phyloP scores from a whole-genome alignment of 2,113 vertebrate genomes.

The Empidonax alnorum region DNA sequence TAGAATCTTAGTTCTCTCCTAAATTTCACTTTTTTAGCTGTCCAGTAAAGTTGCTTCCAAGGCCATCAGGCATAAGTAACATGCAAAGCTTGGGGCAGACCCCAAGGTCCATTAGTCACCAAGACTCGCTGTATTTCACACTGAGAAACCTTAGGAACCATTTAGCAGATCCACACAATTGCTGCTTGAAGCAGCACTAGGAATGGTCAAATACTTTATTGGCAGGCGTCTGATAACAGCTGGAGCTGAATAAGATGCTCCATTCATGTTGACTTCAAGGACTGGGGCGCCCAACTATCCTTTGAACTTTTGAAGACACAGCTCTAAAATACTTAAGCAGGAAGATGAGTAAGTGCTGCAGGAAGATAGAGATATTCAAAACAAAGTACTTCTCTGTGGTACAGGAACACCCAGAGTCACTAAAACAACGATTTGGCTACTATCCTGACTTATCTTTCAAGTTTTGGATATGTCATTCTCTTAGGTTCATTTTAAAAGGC shows the following conservation, averaged over 20 bases:
- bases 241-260: conserved; percentile 9
- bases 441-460: conserved; percentile 9
- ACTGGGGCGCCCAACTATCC: not conserved
- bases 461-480: conserved; percentile 8
- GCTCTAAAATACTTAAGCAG: not conserved
- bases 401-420: conserved; percentile 34
- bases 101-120: not conserved
- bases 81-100: not conserved
- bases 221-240: not conserved
- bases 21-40: not conserved
- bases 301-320: conserved; percentile 28
- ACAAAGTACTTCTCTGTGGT: not conserved
- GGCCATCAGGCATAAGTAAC: not conserved
- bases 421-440: conserved; percentile 14
- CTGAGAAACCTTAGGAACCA: not conserved
- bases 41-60: not conserved
- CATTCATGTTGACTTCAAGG: conserved; percentile 19
- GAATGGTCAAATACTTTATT: not conserved
- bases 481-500: conserved; percentile 31
- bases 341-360: conserved; percentile 53
- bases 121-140: not conserved
- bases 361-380: conserved; percentile 13
- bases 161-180: not conserved
- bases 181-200: not conserved
- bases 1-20: not conserved